A percentile compares a stretch with the other conserved stretches of the same genome.
phyloP scores from a whole-genome alignment of 2,888 invertebrate genomes.

The Perithous albicinctus region DNA sequence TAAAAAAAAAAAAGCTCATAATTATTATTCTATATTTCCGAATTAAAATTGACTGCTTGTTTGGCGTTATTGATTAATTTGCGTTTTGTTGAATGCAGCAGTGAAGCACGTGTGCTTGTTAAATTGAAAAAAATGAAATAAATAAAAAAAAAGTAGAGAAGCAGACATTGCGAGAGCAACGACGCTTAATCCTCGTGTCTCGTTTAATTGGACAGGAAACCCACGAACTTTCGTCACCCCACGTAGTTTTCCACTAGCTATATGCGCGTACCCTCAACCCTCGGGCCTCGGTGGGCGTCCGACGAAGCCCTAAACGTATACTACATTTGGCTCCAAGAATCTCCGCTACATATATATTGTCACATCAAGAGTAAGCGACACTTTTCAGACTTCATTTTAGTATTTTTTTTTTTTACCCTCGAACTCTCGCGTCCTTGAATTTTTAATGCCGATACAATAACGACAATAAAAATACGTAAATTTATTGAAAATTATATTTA shows the following conservation, averaged over 20 bases:
- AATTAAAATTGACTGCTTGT: no score
- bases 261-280: conserved; percentile 15
- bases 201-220: conserved; percentile 67
- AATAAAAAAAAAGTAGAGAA: conserved; percentile 13
- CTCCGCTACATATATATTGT: conserved; percentile 16
- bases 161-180: conserved; percentile 45
- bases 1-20: no score
- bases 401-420: neutral
- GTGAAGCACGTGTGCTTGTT: conserved; percentile 27
- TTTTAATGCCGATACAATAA: neutral
- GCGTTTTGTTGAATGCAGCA: no score
- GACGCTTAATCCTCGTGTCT: conserved; percentile 64
- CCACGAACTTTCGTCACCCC: conserved; percentile 63
- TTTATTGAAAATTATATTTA: no score
- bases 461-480: no score
- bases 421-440: neutral
- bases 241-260: conserved; percentile 42
- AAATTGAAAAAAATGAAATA: conserved; percentile 9
- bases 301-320: conserved; percentile 42
- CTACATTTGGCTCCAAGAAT: conserved; percentile 46
- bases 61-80: no score
- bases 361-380: conserved; percentile 41
- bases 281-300: conserved; percentile 35
- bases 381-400: conserved; percentile 50
- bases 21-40: no score